Evolutionary conservation across 2,888 invertebrate genomes (phyloP), one percentile per base, ranked within the genome.

Genomic region (Chaetogeoica ovagalla): DNA sequence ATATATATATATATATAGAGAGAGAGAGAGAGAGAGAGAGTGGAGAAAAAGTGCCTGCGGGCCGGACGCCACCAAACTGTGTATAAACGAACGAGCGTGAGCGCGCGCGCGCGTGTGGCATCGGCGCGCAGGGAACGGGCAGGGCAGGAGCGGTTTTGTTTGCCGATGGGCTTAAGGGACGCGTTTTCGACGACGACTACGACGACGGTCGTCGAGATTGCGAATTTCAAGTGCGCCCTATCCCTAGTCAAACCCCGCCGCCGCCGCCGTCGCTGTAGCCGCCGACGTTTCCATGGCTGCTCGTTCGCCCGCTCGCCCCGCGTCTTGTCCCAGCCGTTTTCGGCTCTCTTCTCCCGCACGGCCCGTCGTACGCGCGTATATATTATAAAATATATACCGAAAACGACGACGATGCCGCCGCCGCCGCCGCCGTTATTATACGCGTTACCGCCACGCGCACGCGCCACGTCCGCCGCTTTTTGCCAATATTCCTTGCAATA

Each of bases 161-260:
- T 79, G 79, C 79, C 79, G 71, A 71, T 79, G 79, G 79, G 79
- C 79, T 79, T 79, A 79, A 79, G 79, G 79, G 79, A 79, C 79
- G 79, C 70, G 66, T 76, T 76, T 76, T 76, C 75, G 75, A 75
- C 75, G 65, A 75, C 66, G 75, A 43, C 52, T 39, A 52, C 62
- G 70, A 55, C 70, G 70, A 71, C 79, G 79, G 70, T 63, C 63
- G 79, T 63, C 79, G 79, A 79, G 79, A 79, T 79, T 79, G 79
- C 71, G 70, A 79, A 71, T 79, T 71, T 79, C 79, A 79, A 79
- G 79, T 79, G 71, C 43, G 21, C 70, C 37, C 21, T 39, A 52
- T 62, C 69, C 68, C 48, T 70, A 65, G 63, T 55, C 62, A 59
- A 21, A 79, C 71, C 70, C 68, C 48, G 30, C 23, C 68, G 75